A percentile compares a stretch with the other conserved stretches of the same genome.
Evolutionary conservation across 2,888 invertebrate species (phyloP).

Genomic region (Lithosia quadra): DNA sequence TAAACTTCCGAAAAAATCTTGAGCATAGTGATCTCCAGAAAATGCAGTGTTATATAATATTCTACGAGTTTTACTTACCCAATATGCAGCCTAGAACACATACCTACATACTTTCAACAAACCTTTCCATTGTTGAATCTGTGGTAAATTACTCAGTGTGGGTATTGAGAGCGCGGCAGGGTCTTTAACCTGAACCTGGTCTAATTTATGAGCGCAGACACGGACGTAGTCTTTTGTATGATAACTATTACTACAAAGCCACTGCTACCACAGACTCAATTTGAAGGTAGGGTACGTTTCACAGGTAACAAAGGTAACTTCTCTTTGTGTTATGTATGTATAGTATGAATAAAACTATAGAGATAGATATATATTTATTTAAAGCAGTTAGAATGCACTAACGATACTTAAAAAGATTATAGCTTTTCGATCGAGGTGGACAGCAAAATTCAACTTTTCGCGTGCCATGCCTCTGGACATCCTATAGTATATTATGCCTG

Average conservation of each 20-base stretch:
- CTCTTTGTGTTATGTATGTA: neutral
- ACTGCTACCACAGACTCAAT: neutral
- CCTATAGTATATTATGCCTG: too few relatives aligned
- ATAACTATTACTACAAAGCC: neutral
- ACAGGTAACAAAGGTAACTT: neutral
- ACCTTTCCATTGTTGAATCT: neutral
- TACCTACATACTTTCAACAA: neutral
- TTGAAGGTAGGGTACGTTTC: neutral
- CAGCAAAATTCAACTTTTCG: neutral
- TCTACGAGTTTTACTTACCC: neutral
- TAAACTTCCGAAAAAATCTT: too few relatives aligned
- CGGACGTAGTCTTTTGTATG: neutral
- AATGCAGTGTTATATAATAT: too few relatives aligned
- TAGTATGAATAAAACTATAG: too few relatives aligned
- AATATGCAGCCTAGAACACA: neutral
- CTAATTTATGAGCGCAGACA: neutral
- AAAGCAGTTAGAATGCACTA: too few relatives aligned
- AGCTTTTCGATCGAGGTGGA: neutral
- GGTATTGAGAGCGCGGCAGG: neutral
- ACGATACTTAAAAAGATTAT: neutral
- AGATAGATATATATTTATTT: too few relatives aligned
- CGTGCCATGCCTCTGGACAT: too few relatives aligned
- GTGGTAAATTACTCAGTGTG: neutral
- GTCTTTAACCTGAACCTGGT: constrained; percentile 4
- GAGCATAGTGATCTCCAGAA: too few relatives aligned